These are phyloP conservation scores for Lasioglossum lativentre DNA, from an alignment of 2,888 invertebrate genomes.

Conservation along the genomic window DNA sequence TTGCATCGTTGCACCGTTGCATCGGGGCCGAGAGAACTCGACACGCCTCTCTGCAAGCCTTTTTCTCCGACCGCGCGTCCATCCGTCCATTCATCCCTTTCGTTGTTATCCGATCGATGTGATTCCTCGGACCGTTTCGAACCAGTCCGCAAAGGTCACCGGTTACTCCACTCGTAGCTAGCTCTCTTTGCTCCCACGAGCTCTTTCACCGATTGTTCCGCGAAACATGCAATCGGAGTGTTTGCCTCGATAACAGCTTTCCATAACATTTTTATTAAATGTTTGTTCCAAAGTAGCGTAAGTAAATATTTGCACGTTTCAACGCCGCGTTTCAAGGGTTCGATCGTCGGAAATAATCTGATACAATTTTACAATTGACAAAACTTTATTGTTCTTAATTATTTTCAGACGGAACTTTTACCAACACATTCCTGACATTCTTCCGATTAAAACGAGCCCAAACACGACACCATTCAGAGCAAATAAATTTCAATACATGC, in stretches of 20 bases:
- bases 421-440: too few species aligned
- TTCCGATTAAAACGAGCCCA: too few species aligned
- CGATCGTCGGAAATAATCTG: background rate
- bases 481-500: too few species aligned
- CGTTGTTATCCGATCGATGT: conserved; percentile 6
- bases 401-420: too few species aligned
- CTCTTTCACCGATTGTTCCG: background rate
- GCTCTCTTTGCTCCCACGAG: background rate
- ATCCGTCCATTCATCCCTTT: conserved; percentile 3
- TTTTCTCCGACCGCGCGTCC: conserved; percentile 1
- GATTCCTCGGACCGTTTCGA: background rate
- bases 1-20: conserved; percentile 12
- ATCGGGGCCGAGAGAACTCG: background rate
- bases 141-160: conserved; percentile 1
- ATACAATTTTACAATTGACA: too few species aligned
- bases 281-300: too few species aligned
- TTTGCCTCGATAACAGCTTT: background rate
- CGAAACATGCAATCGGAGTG: background rate
- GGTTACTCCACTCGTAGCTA: background rate
- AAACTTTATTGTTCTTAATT: too few species aligned
- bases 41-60: background rate
- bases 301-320: too few species aligned
- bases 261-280: background rate
- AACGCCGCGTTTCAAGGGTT: too few species aligned
- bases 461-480: too few species aligned